Percentiles rank a stretch among this genome's conserved stretches.
Conservation (phyloP, 2,113 vertebrate species). For the Thalassarche chlororhynchos region DNA sequence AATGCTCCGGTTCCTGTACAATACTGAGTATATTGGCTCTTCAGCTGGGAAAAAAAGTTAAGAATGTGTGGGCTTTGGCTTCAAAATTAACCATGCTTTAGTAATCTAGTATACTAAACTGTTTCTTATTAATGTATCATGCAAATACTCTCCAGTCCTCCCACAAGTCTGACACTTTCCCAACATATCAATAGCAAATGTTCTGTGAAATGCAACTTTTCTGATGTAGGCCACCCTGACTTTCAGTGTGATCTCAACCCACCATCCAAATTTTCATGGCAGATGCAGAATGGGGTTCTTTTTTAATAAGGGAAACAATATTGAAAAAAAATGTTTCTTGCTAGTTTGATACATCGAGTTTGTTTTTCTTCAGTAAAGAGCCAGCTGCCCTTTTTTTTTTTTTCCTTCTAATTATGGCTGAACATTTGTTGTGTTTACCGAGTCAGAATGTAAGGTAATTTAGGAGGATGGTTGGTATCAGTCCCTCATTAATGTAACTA, state of each 20-base stretch:
- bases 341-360: neutral
- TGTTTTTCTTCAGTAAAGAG: neutral
- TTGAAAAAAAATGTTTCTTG: neutral
- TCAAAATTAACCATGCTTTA: constrained; percentile 75
- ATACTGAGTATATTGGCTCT: constrained; percentile 47
- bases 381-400: neutral
- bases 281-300: constrained; percentile 8
- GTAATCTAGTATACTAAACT: constrained; percentile 75
- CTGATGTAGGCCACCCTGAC: constrained; percentile 74
- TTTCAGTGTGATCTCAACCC: constrained; percentile 60
- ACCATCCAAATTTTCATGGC: constrained; percentile 56
- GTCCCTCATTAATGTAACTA: neutral
- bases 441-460: neutral
- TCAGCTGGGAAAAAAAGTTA: constrained; percentile 67
- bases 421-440: neutral
- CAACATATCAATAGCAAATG: constrained; percentile 80
- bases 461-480: neutral
- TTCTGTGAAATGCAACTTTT: constrained; percentile 67
- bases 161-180: constrained; percentile 75
- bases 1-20: constrained; percentile 30
- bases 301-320: constrained; percentile 17
- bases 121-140: constrained; percentile 83
- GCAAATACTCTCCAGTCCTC: constrained; percentile 66
- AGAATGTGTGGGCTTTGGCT: constrained; percentile 78
- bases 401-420: neutral